Evolutionary conservation across 2,113 vertebrate species (phyloP).

Genomic region (Dipodomys merriami): DNA sequence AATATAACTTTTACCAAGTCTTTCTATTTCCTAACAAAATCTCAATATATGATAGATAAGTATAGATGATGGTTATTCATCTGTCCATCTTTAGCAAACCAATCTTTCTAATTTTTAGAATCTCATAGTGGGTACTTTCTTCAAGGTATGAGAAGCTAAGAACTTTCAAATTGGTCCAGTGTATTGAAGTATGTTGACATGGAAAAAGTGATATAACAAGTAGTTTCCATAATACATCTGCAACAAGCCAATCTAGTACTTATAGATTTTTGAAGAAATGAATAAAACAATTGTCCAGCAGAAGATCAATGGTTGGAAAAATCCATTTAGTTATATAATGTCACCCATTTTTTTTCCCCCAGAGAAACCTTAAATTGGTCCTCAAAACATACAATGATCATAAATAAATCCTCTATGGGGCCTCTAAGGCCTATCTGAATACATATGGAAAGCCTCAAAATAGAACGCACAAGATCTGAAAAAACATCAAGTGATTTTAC

Average conservation of each 20-base stretch:
- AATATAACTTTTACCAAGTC: no score
- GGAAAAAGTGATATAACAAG: neutral
- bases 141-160: neutral
- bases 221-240: neutral
- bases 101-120: neutral
- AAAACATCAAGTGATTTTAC: neutral
- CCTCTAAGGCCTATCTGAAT: neutral
- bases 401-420: neutral
- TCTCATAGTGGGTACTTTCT: neutral
- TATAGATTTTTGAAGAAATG: slow-evolving; percentile 6
- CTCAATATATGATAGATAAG: neutral
- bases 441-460: neutral
- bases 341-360: fast-evolving
- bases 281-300: neutral
- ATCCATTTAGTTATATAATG: neutral
- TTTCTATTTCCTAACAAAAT: no score
- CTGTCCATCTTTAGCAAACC: neutral
- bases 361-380: neutral
- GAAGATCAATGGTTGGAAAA: neutral
- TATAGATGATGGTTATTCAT: neutral
- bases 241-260: neutral
- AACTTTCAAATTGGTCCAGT: neutral
- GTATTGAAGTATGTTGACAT: neutral
- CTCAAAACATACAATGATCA: neutral
- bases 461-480: neutral